Evolutionary conservation across 1,140 invertebrate genomes (phyloP), one percentile per base, ranked within the genome.

Genomic region (Macrosteles quadrilineatus): DNA sequence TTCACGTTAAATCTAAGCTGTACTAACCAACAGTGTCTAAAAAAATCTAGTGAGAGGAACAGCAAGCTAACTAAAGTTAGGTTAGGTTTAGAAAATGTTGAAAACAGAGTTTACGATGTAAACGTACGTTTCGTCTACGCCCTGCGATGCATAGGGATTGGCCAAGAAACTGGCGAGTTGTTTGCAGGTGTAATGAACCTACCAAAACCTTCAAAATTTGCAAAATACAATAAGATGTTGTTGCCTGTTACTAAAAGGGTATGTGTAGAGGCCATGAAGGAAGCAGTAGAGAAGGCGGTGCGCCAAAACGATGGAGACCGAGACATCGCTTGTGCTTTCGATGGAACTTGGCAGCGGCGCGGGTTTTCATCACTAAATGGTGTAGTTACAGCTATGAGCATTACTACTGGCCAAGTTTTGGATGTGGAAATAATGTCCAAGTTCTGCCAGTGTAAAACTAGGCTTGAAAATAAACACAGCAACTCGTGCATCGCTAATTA

Each of bases 401-500:
- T 50, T n/a, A 47, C 23, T 9, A 40, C 55, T 27, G 55, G 55
- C 12, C 55, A 29, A 29, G 55, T 59, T 21, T 1, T 59, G 2
- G 55, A 59, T 29, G 25, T 29, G 6, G 55, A 59, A 59, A 25
- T 59, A n/a, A 27, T 59, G 55, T 59, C 25, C 25, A 27, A 25
- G 23, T 59, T 25, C n/a, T 59, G 55, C n/a, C 14, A 50, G n/a
- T 59, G 55, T 29, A 30, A 59, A 29, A n/a, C 21, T 6, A 59
- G 25, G 23, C 40, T 69, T 14, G 23, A 62, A 23, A 64, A 70
- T 43, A 21, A 47, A 14, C 70, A 70, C 59, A 32, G 27, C 14
- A 36, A 69, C 21, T 43, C 50, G 67, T 76, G 73, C 62, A 31
- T 57, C 14, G 72, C 57, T 21, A 76, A 75, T 68, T 73, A 72